Percentiles rank a stretch among this genome's conserved stretches.
These are phyloP conservation scores for Sminthurinus aureus DNA, from an alignment of 2,888 invertebrate genomes.

Conservation along the genomic window DNA sequence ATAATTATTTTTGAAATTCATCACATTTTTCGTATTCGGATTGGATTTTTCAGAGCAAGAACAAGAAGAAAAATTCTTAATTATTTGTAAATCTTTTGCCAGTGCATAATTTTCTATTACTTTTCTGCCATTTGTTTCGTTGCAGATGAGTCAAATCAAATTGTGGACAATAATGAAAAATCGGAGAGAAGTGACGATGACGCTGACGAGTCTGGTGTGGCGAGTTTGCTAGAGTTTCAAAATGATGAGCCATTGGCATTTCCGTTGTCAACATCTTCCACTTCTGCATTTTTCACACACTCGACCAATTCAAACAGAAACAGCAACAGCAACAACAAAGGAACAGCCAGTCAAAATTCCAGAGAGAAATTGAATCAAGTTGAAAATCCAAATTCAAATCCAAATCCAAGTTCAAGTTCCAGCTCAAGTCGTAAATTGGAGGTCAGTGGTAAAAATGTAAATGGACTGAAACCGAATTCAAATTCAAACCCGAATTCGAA, in stretches of 20 bases:
- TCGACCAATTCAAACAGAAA: slow-evolving; percentile 4
- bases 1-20: background rate
- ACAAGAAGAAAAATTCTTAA: background rate
- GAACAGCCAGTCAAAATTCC: too few relatives aligned
- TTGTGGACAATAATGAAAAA: slow-evolving; percentile 18
- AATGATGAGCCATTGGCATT: background rate
- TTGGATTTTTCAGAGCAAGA: background rate
- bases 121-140: background rate
- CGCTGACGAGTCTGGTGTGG: background rate
- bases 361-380: too few relatives aligned
- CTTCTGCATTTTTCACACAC: background rate
- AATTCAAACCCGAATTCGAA: background rate
- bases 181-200: slow-evolving; percentile 5
- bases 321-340: background rate
- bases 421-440: background rate
- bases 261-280: background rate
- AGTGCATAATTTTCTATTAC: background rate
- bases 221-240: background rate
- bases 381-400: background rate
- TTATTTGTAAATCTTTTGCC: background rate
- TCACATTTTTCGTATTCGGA: background rate
- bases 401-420: background rate
- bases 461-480: background rate
- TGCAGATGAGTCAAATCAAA: slow-evolving; percentile 19
- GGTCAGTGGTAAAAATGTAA: background rate